A percentile compares a stretch with the other conserved stretches of the same genome.
Evolutionary conservation across 2,888 invertebrate species (phyloP).

Genomic region (Lasioglossum pauxillum): DNA sequence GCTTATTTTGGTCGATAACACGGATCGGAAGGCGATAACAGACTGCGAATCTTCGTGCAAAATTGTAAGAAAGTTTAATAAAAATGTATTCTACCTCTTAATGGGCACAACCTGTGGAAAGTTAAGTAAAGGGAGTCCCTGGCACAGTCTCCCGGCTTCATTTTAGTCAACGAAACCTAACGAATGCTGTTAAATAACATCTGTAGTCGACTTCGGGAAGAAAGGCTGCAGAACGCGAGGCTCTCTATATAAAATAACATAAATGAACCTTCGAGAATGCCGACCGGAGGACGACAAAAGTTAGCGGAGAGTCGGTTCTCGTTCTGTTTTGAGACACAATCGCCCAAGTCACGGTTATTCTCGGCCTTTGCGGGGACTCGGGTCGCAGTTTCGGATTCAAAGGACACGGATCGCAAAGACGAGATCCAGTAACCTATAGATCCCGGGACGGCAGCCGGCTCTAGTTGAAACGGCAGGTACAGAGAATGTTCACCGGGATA

Average conservation of each 20-base stretch:
- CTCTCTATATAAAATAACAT: not conserved
- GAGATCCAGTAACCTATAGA: slow-evolving; percentile 12
- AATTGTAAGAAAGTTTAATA: too few relatives aligned
- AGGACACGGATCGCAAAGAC: not conserved
- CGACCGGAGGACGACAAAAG: not conserved
- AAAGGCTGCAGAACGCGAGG: not conserved
- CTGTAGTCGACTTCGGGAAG: not conserved
- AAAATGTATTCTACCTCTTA: too few relatives aligned
- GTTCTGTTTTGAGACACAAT: not conserved
- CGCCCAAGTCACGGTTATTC: not conserved
- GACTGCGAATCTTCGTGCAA: too few relatives aligned
- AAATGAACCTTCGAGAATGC: not conserved
- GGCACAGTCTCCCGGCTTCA: too few relatives aligned
- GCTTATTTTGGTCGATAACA: too few relatives aligned
- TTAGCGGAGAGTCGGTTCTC: not conserved
- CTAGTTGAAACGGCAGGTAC: not conserved
- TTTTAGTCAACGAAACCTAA: too few relatives aligned
- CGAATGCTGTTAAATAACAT: not conserved
- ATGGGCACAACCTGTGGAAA: too few relatives aligned
- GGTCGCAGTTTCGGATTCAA: not conserved
- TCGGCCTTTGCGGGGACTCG: not conserved
- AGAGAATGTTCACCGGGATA: not conserved
- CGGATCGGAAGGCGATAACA: too few relatives aligned
- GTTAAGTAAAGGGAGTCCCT: too few relatives aligned
- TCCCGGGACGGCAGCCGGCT: not conserved